Evolutionary conservation across 2,888 invertebrate genomes (phyloP), one percentile per base, ranked within the genome.

Genomic region (Omphaloscelis lunosa): DNA sequence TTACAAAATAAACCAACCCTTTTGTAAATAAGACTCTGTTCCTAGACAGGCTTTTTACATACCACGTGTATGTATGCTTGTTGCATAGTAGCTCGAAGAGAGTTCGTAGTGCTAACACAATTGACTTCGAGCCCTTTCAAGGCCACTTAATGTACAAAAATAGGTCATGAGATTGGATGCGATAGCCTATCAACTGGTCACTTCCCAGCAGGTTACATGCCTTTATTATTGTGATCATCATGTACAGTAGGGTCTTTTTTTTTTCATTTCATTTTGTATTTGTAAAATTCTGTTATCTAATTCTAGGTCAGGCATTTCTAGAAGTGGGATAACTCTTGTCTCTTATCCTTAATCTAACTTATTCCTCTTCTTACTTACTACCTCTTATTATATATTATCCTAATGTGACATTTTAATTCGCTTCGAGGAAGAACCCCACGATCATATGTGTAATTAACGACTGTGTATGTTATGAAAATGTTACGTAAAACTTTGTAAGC

Each of bases 111-210:
- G 27, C 65, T 66, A 83, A 77, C 70, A 56, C 80, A 83, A 84
- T 84, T 84, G 84, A 79, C 86, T 79, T 56, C n/a, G 15, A 79
- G 84, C 84, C 84, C 86, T 84, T 84, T 86, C 84, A 84, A 84
- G 84, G 84, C 74, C 80, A 79, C 80, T 78, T 84, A 79, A 83
- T 84, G n/a, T 72, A 84, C 48, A 48, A 79, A 83, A 79, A 75
- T 84, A 65, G 86, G 87, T 76, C 87, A 71, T 63, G 59, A 78
- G 78, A 85, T 85, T 82, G 83, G 5, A 72, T 71, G 72, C 75
- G 86, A 83, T 85, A 82, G 59, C 8, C 70, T 72, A 79, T 81
- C 69, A 83, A 80, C 73, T 65, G 56, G 73, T 41, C 73, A 74
- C 71, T 83, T 83, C 84, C 86, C 56, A 74, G 63, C 59, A 58